Conservation (phyloP, 2,888 invertebrate species). For the Anodontia alba region DNA sequence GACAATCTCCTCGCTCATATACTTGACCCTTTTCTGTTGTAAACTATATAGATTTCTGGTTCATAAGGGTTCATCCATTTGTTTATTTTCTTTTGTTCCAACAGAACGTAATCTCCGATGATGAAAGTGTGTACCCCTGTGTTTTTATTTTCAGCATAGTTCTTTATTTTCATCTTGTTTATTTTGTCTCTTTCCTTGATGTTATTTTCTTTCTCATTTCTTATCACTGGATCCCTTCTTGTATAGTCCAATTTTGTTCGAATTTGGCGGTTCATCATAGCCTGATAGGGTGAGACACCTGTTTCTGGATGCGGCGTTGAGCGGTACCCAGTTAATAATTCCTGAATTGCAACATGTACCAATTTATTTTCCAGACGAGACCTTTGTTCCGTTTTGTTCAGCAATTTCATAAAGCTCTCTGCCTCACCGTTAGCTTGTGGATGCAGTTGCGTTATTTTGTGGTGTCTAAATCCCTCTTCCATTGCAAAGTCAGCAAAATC, state of each 20-base stretch:
- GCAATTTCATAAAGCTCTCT: no score
- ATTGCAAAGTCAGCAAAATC: not conserved
- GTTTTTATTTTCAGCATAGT: slow-evolving; percentile 10
- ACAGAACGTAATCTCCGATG: not conserved
- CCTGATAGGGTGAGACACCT: not conserved
- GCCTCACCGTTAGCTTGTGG: no score
- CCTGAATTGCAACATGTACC: no score
- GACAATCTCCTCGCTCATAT: not conserved
- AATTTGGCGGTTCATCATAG: no score
- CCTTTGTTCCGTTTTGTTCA: slow-evolving; percentile 16
- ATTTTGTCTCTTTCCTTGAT: no score
- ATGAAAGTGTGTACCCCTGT: not conserved
- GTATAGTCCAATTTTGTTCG: no score
- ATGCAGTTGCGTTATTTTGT: not conserved
- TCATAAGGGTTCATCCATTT: no score
- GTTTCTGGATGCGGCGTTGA: slow-evolving; percentile 7
- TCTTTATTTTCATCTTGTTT: not conserved
- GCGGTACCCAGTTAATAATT: no score
- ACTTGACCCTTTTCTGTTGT: not conserved
- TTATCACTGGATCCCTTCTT: not conserved
- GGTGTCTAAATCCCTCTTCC: slow-evolving; percentile 1
- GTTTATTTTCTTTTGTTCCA: not conserved
- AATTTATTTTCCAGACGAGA: not conserved
- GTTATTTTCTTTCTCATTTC: no score
- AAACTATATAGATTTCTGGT: not conserved